Percentiles rank a stretch among this genome's conserved stretches.
Conservation (phyloP, 2,888 invertebrate species). For the Ellobium chinense region DNA sequence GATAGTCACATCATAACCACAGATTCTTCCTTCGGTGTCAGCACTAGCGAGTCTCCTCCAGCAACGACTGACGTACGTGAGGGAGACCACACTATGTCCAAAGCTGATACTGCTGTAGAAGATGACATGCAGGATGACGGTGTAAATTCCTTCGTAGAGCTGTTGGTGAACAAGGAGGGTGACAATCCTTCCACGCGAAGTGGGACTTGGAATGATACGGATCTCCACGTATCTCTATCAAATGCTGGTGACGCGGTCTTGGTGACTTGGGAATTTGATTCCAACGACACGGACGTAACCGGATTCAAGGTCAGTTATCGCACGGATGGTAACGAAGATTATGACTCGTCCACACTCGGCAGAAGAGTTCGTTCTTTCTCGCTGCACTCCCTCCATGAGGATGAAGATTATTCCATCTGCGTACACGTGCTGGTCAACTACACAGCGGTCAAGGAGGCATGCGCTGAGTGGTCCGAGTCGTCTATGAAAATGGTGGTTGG, state of each 20-base stretch:
- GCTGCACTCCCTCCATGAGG: slow-evolving; percentile 36
- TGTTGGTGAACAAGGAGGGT: too few species aligned
- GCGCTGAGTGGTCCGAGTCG: slow-evolving; percentile 26
- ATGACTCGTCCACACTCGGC: slow-evolving; percentile 47
- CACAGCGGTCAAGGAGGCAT: slow-evolving; percentile 2
- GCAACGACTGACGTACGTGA: not conserved
- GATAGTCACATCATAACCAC: too few species aligned
- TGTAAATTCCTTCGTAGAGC: too few species aligned
- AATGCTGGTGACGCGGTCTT: slow-evolving; percentile 7
- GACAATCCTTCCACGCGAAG: too few species aligned
- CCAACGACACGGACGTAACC: slow-evolving; percentile 4
- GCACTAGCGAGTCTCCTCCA: too few species aligned
- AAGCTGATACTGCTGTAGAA: not conserved
- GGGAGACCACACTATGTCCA: not conserved
- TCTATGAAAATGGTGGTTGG: slow-evolving; percentile 53
- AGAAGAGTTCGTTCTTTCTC: slow-evolving; percentile 34
- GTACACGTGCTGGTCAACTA: slow-evolving; percentile 36
- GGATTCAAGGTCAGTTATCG: slow-evolving; percentile 43
- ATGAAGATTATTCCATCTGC: slow-evolving; percentile 52
- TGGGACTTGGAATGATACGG: not conserved
- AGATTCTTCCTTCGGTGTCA: not conserved
- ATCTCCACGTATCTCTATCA: slow-evolving; percentile 1
- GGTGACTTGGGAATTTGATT: slow-evolving; percentile 19
- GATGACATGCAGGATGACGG: too few species aligned
- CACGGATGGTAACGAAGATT: slow-evolving; percentile 30